A percentile compares a stretch with the other conserved stretches of the same genome.
phyloP scores from a whole-genome alignment of 2,888 invertebrate species.

The Cheilosia impressa region DNA sequence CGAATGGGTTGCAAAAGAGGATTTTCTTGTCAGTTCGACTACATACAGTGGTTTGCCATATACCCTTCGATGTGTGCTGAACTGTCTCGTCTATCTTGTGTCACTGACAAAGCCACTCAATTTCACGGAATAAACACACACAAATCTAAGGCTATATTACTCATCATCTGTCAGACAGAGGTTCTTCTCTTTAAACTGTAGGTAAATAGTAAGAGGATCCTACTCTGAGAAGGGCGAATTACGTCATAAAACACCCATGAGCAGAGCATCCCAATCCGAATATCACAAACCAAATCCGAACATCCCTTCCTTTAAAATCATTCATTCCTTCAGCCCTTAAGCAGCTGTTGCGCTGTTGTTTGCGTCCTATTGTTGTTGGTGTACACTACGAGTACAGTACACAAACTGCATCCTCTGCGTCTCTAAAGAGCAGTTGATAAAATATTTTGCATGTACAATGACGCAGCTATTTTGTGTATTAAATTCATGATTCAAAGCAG shows the following conservation, averaged over 20 bases:
- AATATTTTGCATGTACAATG: constrained; percentile 71
- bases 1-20: constrained; percentile 59
- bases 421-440: constrained; percentile 56
- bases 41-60: constrained; percentile 9
- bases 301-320: constrained; percentile 21
- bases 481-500: constrained; percentile 70
- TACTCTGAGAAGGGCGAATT: constrained; percentile 21
- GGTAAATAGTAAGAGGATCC: constrained; percentile 35
- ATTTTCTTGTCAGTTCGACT: constrained; percentile 70
- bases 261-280: constrained; percentile 22
- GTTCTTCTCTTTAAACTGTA: constrained; percentile 13
- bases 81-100: constrained; percentile 58
- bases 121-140: constrained; percentile 72
- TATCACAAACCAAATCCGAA: constrained; percentile 6
- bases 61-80: not conserved
- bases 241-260: constrained; percentile 45
- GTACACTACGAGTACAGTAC: not conserved
- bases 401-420: constrained; percentile 24
- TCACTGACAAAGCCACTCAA: constrained; percentile 69
- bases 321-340: constrained; percentile 63
- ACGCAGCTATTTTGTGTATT: constrained; percentile 73
- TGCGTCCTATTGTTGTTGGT: constrained; percentile 55
- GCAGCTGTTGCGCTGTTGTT: constrained; percentile 73
- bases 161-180: constrained; percentile 67
- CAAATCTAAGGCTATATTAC: constrained; percentile 62